phyloP scores from a whole-genome alignment of 2,113 vertebrate genomes.

The Merops nubicus region DNA sequence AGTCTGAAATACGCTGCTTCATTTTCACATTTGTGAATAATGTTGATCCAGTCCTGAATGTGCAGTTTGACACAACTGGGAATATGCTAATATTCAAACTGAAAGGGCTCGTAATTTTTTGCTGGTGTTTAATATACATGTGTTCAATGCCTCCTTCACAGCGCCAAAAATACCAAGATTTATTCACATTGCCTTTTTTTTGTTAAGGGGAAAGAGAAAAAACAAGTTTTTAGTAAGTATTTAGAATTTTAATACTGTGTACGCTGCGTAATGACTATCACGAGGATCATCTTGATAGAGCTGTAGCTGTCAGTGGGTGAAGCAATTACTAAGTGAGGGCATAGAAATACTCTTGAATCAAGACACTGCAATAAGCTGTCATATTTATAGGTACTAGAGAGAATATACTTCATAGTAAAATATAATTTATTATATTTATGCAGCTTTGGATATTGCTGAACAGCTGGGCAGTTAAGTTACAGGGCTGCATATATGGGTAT shows the following conservation, averaged over 20 bases:
- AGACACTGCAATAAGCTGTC: constrained; percentile 37
- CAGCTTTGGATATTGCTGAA: constrained; percentile 52
- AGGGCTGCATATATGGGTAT: neutral
- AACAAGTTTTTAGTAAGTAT: neutral
- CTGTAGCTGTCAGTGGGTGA: constrained; percentile 24
- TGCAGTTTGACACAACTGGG: neutral
- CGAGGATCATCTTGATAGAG: neutral
- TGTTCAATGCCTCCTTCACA: neutral
- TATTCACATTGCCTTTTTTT: neutral
- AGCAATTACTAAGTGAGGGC: constrained; percentile 32
- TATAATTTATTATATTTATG: constrained; percentile 22
- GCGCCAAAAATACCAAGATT: neutral
- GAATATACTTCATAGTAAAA: constrained; percentile 57
- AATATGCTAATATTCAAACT: neutral
- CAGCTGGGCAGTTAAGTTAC: neutral
- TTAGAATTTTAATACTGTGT: neutral
- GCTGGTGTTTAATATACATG: neutral
- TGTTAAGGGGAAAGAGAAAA: neutral
- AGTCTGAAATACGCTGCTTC: neutral
- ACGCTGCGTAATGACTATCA: neutral
- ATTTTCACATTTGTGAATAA: neutral
- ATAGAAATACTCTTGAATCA: constrained; percentile 44
- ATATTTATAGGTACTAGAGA: constrained; percentile 26
- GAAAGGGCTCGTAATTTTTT: neutral
- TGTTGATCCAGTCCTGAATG: neutral